Evolutionary conservation across 2,888 invertebrate genomes (phyloP).

Genomic region (Temnothorax unifasciatus): DNA sequence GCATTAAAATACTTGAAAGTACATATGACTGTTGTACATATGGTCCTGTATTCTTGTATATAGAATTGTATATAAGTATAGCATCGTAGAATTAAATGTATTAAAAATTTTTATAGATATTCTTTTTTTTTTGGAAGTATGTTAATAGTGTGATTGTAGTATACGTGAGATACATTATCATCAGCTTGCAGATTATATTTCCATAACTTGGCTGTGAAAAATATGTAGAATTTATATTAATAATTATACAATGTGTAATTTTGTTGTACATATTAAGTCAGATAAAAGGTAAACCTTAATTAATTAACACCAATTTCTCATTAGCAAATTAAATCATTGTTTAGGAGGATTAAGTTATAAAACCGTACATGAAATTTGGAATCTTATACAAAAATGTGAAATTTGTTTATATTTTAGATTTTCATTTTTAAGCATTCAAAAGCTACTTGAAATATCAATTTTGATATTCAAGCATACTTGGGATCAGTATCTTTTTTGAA

Average conservation of each 20-base stretch:
- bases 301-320: conserved; percentile 21
- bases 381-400: not conserved
- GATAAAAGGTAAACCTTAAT: conserved; percentile 40
- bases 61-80: conserved; percentile 45
- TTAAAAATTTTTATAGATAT: conserved; percentile 40
- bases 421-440: not conserved
- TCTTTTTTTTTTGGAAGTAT: conserved; percentile 55
- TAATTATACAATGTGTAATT: conserved; percentile 73
- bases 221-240: conserved; percentile 59
- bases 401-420: conserved; percentile 29
- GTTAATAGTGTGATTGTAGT: conserved; percentile 55
- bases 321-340: conserved; percentile 56
- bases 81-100: conserved; percentile 24
- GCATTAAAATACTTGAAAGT: not conserved
- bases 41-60: not conserved
- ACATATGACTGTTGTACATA: not conserved
- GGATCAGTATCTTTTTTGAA: too few species aligned
- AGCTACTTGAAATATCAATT: not conserved
- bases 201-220: conserved; percentile 79
- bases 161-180: conserved; percentile 50
- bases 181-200: conserved; percentile 70
- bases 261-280: conserved; percentile 69
- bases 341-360: conserved; percentile 4
- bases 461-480: not conserved
- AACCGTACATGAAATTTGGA: not conserved